These are phyloP conservation scores for Schlechtendalia chinensis DNA, from an alignment of 1,140 invertebrate genomes.

Conservation along the genomic window DNA sequence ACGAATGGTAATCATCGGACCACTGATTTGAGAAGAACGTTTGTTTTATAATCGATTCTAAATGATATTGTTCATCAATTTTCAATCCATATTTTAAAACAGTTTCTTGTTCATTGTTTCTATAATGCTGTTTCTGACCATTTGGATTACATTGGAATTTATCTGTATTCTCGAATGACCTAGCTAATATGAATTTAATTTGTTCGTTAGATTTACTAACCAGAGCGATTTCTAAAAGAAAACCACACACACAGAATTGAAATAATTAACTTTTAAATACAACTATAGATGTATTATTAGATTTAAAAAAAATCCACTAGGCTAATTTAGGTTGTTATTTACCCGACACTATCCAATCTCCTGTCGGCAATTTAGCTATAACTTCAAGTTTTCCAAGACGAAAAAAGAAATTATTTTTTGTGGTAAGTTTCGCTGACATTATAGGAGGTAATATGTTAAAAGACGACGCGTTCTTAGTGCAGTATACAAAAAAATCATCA, in stretches of 20 bases:
- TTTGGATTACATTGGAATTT: no score
- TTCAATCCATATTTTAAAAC: conserved; percentile 11
- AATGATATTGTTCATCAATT: conserved; percentile 29
- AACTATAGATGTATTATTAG: no score
- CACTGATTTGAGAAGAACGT: neutral
- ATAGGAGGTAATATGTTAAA: conserved; percentile 62
- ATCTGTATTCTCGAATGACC: neutral
- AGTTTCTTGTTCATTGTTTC: no score
- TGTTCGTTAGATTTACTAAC: conserved; percentile 13
- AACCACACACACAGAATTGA: neutral
- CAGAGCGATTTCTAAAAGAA: conserved; percentile 2
- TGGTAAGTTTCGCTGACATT: conserved; percentile 66
- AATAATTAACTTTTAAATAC: neutral
- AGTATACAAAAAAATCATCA: conserved; percentile 40
- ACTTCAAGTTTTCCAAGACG: conserved; percentile 68
- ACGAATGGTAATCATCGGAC: neutral
- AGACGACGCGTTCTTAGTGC: conserved; percentile 52
- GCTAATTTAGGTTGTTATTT: neutral
- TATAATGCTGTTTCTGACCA: no score
- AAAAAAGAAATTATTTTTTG: conserved; percentile 65
- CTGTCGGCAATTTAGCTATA: conserved; percentile 67
- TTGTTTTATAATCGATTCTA: neutral
- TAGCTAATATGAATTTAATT: neutral
- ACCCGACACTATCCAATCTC: conserved; percentile 76
- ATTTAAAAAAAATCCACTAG: no score